These are phyloP conservation scores for Florisuga fusca DNA, from an alignment of 2,797 vertebrate genomes.

Conservation along the genomic window DNA sequence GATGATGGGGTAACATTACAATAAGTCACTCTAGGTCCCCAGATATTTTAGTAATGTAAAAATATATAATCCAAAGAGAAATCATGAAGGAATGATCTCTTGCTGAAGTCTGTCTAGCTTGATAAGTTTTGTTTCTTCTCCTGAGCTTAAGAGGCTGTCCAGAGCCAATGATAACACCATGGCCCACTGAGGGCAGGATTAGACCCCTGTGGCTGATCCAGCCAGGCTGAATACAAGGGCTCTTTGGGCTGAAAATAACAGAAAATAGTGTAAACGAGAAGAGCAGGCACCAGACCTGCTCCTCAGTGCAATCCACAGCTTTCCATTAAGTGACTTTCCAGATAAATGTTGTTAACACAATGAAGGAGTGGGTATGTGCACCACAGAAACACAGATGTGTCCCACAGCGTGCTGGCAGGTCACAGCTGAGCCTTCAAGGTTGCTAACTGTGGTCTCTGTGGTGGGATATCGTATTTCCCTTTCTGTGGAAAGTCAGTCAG, in stretches of 20 bases:
- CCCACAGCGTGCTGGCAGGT: background rate
- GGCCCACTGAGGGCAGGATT: background rate
- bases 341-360: fast-evolving
- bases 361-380: background rate
- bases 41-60: background rate
- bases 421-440: too few relatives aligned
- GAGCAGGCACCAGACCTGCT: background rate
- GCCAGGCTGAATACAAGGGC: background rate
- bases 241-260: background rate
- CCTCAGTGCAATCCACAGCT: fast-evolving
- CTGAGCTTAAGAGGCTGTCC: background rate
- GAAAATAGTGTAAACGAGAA: background rate
- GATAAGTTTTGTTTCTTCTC: background rate
- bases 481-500: background rate
- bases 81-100: background rate
- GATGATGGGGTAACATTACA: background rate
- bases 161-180: fast-evolving
- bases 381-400: background rate
- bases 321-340: too few relatives aligned
- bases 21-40: background rate
- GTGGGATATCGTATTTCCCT: background rate
- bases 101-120: background rate
- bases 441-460: fast-evolving
- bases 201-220: fast-evolving
- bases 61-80: background rate